phyloP scores from a whole-genome alignment of 2,797 vertebrate species.

The Platalea minor region DNA sequence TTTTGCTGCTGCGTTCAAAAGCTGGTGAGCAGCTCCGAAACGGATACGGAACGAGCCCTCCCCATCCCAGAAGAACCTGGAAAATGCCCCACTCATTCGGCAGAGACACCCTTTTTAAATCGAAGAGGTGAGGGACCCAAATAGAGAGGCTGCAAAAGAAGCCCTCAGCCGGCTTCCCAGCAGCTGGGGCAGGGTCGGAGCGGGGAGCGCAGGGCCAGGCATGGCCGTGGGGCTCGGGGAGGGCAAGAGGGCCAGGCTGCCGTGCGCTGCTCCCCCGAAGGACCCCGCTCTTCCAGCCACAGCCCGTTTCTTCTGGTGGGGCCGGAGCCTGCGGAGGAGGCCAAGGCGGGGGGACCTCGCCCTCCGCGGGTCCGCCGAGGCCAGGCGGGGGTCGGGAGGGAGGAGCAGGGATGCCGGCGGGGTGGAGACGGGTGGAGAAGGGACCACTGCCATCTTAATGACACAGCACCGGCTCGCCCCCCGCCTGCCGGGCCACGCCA shows the following conservation, averaged over 20 bases:
- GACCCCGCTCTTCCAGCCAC: not conserved
- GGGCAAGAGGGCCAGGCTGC: not conserved
- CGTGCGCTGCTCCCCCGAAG: not conserved
- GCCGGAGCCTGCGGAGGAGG: not conserved
- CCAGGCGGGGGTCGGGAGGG: not conserved
- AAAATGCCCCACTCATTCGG: not conserved
- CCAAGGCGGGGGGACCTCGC: not conserved
- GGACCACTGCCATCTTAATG: constrained; percentile 57
- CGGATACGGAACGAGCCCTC: accelerated
- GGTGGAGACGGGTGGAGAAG: not conserved
- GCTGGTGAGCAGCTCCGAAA: not conserved
- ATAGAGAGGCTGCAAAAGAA: not conserved
- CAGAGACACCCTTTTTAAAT: accelerated
- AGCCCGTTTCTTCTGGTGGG: not conserved
- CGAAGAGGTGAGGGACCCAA: not conserved
- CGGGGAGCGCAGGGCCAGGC: accelerated
- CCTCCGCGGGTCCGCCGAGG: not conserved
- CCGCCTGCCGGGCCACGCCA: not conserved
- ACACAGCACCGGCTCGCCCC: constrained; percentile 39
- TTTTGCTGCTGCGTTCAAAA: not conserved
- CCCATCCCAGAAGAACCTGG: not conserved
- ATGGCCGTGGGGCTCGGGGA: not conserved
- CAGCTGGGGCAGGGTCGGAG: not conserved
- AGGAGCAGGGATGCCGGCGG: not conserved
- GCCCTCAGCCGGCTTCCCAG: not conserved